Conservation (phyloP, 2,888 invertebrate genomes). For the Marasmarcha lunaedactyla region DNA sequence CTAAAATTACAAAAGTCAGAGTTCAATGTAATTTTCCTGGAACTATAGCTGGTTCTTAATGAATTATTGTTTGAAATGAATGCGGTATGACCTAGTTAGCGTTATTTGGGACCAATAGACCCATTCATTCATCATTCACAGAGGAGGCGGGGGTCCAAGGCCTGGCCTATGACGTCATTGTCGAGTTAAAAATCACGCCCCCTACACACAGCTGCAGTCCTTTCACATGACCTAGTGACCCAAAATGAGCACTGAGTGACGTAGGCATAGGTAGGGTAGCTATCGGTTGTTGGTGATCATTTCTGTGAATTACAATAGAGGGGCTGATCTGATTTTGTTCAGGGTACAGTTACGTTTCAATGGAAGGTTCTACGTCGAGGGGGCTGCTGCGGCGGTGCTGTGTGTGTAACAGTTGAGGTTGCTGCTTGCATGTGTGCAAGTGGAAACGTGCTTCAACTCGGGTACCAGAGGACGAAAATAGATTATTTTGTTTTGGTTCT, state of each 20-base stretch:
- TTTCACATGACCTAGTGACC: constrained; percentile 62
- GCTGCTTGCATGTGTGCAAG: constrained; percentile 9
- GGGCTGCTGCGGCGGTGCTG: constrained; percentile 19
- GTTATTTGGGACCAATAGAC: constrained; percentile 35
- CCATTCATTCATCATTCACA: constrained; percentile 60
- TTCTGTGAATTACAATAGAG: too few relatives aligned
- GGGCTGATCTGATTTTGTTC: background rate
- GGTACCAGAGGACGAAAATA: constrained; percentile 9
- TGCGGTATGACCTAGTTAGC: constrained; percentile 26
- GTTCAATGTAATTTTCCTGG: too few relatives aligned
- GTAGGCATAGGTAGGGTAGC: constrained; percentile 27
- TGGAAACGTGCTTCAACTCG: background rate
- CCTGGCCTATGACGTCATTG: constrained; percentile 48
- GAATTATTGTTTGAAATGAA: background rate
- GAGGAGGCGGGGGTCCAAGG: constrained; percentile 33
- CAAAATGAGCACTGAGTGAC: constrained; percentile 54
- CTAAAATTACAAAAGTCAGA: too few relatives aligned
- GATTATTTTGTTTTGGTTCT: too few relatives aligned
- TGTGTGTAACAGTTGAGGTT: constrained; percentile 18
- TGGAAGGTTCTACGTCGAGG: constrained; percentile 39
- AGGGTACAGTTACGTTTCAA: constrained; percentile 39
- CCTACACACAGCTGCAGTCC: constrained; percentile 45
- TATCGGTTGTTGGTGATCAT: too few relatives aligned
- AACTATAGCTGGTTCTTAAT: too few relatives aligned
- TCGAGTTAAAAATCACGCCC: constrained; percentile 45